Base-by-base conservation (phyloP, 2,113 vertebrate genomes). In the Glaucidium brasilianum region DNA sequence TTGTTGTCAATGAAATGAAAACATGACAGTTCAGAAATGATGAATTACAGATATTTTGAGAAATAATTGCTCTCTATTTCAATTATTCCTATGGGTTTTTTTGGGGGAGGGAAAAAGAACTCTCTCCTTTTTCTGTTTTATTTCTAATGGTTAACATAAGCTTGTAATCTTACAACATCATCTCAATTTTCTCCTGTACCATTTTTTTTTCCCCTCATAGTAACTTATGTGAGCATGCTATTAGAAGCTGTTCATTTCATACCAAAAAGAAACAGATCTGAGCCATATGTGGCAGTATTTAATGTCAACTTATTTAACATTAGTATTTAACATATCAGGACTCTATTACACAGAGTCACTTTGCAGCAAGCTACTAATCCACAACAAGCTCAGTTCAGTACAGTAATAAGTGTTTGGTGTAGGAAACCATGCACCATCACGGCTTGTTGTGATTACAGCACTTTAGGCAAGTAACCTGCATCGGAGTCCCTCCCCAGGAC, bases 171-270 rank as follows among this genome's bases (percentile, higher is more conserved):
- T 49, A 66, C 52, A 89, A 53, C 21, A 90, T 73, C 45, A 45
- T 41, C 60, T 58, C 45, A 49, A 81, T 35, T 45, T 80, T 91
- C 41, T 95, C 50, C 45, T 66, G 27, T 12, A 59, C 35, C 27
- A 2, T 27, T n/a, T 41, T 25, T 63, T 74, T 56, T 15, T n/a
- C n/a, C 6, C 11, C 30, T 37, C 35, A 12, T 6, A 47, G 39
- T 34, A 84, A 72, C 39, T 76, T 88, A 79, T 29, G 92, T 73
- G 30, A 83, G 62, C 15, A 50, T 25, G 29, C n/a, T 67, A 29
- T 71, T 80, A 90, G 67, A 94, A 92, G 52, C 59, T 71, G 52
- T 90, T 96, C 23, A 74, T 91, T 96, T 90, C 60, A 82, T 32
- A 91, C 22, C 32, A 78, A 80, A 85, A 73, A 90, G 27, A 43